These are phyloP conservation scores for Apteryx mantelli DNA, from an alignment of 2,113 vertebrate genomes.

Conservation along the genomic window DNA sequence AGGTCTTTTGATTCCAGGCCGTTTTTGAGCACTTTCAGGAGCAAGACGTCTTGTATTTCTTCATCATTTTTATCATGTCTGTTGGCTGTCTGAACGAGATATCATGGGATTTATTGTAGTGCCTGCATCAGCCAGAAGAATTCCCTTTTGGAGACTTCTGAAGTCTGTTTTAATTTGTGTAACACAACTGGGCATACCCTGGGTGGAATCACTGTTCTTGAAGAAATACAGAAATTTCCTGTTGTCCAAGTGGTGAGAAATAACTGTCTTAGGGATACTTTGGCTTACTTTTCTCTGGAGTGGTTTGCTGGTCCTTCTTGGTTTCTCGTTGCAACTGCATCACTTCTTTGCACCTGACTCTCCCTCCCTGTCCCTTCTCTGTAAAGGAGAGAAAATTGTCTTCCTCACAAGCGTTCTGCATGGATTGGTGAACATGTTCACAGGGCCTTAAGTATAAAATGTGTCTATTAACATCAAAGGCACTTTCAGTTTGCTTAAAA, in stretches of 20 bases:
- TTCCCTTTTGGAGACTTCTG: neutral
- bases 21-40: neutral
- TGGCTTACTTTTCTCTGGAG: neutral
- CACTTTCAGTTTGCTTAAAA: neutral
- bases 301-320: neutral
- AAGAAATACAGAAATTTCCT: neutral
- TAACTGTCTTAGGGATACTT: neutral
- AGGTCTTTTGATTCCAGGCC: neutral
- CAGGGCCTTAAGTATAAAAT: neutral
- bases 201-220: neutral
- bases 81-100: neutral
- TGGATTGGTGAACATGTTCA: neutral
- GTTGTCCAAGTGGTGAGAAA: neutral
- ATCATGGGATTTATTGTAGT: neutral
- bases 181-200: neutral
- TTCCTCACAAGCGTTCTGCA: neutral
- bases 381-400: neutral
- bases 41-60: neutral
- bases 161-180: neutral
- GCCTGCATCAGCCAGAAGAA: neutral
- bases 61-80: neutral
- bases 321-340: neutral
- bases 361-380: neutral
- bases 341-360: neutral
- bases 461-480: slow-evolving; percentile 22